Conservation (phyloP, 2,797 vertebrate species). For the Coluber constrictor region DNA sequence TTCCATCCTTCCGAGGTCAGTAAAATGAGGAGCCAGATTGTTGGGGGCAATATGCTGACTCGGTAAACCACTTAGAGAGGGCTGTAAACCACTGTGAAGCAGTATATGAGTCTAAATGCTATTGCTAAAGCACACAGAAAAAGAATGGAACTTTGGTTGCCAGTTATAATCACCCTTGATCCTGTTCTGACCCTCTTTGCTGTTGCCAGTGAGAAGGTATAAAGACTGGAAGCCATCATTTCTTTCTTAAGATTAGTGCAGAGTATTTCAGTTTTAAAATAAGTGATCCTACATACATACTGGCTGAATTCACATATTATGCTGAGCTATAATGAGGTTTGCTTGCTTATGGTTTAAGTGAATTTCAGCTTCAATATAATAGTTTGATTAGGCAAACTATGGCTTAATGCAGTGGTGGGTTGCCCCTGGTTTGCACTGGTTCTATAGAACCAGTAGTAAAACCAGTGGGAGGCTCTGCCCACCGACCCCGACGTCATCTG, state of each 20-base stretch:
- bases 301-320: background rate
- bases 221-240: background rate
- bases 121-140: background rate
- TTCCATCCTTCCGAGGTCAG: no score
- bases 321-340: background rate
- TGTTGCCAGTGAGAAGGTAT: background rate
- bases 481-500: no score
- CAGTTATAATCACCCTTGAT: background rate
- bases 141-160: background rate
- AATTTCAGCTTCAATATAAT: background rate
- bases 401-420: background rate
- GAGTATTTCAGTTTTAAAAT: background rate
- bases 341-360: background rate
- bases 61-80: no score
- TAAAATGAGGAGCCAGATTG: no score
- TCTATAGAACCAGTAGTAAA: no score
- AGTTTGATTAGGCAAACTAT: background rate
- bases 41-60: no score
- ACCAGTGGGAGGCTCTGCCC: no score
- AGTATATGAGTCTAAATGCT: background rate
- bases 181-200: background rate
- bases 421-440: no score
- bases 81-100: no score
- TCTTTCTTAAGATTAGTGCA: background rate
- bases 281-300: background rate